phyloP scores from a whole-genome alignment of 2,797 vertebrate genomes.

The Sciurus vulgaris region DNA sequence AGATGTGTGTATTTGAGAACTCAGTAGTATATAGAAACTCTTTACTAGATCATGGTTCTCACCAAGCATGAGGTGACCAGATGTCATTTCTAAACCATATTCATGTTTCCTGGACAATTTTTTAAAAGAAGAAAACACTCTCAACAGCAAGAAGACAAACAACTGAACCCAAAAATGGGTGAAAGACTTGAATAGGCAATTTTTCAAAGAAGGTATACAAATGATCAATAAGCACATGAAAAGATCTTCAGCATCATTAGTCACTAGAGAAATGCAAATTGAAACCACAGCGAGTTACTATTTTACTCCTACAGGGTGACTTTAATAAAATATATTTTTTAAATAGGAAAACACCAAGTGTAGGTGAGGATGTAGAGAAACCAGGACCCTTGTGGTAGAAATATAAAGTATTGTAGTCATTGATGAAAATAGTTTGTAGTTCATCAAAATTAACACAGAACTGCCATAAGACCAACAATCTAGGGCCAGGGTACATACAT shows the following conservation, averaged over 20 bases:
- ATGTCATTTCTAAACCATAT: conserved; percentile 20
- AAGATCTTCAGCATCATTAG: no score
- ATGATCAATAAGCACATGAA: no score
- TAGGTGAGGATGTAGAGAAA: conserved; percentile 10
- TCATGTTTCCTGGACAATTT: not conserved
- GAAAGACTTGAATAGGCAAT: no score
- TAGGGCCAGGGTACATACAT: not conserved
- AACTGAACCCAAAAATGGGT: not conserved
- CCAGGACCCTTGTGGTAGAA: not conserved
- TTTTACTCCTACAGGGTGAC: not conserved
- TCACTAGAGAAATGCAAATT: conserved; percentile 16
- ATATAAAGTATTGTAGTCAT: not conserved
- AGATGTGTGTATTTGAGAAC: not conserved
- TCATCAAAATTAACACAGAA: not conserved
- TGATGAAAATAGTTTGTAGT: not conserved
- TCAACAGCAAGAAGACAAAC: not conserved
- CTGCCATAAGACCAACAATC: not conserved
- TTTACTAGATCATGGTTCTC: not conserved
- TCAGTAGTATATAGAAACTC: not conserved
- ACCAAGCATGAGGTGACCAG: not conserved
- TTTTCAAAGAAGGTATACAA: no score
- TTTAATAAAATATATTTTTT: not conserved
- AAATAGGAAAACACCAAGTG: not conserved
- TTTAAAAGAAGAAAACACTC: not conserved
- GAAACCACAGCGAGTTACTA: not conserved